These are phyloP conservation scores for Dipodomys ordii DNA, from an alignment of 2,113 vertebrate genomes.

Conservation along the genomic window DNA sequence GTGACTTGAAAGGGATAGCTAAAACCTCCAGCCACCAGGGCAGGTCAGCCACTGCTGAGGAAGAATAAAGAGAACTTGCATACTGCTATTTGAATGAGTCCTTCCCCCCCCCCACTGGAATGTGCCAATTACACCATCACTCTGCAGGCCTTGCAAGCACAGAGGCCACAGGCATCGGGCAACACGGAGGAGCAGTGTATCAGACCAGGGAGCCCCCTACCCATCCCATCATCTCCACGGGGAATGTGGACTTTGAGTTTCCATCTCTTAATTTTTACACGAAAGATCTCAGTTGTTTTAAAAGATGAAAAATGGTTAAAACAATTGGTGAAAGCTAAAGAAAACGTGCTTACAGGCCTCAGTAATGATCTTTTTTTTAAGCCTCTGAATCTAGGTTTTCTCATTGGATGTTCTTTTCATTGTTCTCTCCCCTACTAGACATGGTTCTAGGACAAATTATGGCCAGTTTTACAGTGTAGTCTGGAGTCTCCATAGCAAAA, in stretches of 20 bases:
- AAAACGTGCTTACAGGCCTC: neutral
- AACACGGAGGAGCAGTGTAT: neutral
- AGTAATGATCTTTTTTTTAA: neutral
- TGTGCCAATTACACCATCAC: neutral
- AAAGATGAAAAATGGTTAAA: neutral
- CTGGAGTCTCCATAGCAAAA: neutral
- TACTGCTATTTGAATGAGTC: neutral
- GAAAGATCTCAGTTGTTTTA: neutral
- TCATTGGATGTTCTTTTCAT: neutral
- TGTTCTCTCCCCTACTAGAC: neutral
- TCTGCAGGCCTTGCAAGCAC: neutral
- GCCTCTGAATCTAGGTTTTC: neutral
- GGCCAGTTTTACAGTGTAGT: neutral
- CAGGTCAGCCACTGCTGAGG: neutral
- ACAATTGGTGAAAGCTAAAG: neutral
- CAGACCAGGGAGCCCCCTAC: neutral
- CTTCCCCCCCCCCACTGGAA: neutral
- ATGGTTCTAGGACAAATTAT: constrained; percentile 1
- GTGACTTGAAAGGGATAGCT: neutral
- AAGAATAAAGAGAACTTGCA: neutral
- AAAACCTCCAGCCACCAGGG: neutral
- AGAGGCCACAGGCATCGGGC: neutral
- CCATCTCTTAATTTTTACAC: neutral
- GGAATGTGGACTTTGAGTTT: neutral
- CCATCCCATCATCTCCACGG: neutral